Evolutionary conservation across 2,888 invertebrate species (phyloP).

Genomic region (Perdita meconis): DNA sequence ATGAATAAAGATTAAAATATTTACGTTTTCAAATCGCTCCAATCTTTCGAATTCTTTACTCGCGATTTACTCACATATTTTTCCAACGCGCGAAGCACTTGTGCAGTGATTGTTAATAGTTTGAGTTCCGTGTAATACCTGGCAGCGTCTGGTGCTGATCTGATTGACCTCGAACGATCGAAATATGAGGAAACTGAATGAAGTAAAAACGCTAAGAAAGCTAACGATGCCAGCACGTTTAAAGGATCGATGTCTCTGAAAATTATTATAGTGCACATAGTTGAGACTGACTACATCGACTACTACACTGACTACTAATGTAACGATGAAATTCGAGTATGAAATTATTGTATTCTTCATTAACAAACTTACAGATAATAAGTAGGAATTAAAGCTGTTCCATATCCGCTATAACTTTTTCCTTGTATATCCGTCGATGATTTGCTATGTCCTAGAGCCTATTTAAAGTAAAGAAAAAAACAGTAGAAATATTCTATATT

Average conservation of each 20-base stretch:
- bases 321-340: no score
- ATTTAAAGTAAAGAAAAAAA: background rate
- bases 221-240: constrained; percentile 81
- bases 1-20: background rate
- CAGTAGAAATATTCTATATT: background rate
- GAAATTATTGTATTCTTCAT: no score
- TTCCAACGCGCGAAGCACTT: constrained; percentile 76
- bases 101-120: constrained; percentile 64
- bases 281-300: no score
- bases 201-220: constrained; percentile 83
- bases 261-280: constrained; percentile 30
- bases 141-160: constrained; percentile 77
- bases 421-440: constrained; percentile 17
- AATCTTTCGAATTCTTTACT: background rate
- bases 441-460: background rate
- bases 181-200: constrained; percentile 81
- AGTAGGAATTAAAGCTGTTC: constrained; percentile 68
- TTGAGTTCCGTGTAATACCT: constrained; percentile 59
- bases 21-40: background rate
- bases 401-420: constrained; percentile 75
- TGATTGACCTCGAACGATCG: constrained; percentile 79
- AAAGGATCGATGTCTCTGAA: constrained; percentile 82
- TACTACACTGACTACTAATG: no score
- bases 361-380: constrained; percentile 62
- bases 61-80: constrained; percentile 75